Evolutionary conservation across 2,797 vertebrate species (phyloP).

Genomic region (Siniperca scherzeri): DNA sequence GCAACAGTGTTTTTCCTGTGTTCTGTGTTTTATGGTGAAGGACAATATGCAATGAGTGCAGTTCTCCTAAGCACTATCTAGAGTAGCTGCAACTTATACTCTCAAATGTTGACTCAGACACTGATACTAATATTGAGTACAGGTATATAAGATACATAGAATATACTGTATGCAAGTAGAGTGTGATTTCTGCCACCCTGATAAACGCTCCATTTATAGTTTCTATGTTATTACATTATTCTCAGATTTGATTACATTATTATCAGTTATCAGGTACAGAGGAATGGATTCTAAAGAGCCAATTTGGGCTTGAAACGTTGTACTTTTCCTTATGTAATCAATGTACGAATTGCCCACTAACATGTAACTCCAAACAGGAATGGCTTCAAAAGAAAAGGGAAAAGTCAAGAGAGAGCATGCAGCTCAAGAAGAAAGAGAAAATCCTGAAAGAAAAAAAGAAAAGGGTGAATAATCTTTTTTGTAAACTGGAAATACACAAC

Average conservation of each 20-base stretch:
- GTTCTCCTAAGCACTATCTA: neutral
- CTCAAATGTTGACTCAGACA: neutral
- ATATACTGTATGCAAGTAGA: neutral
- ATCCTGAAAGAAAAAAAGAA: conserved; percentile 81
- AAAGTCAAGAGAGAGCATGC: conserved; percentile 81
- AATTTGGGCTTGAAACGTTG: neutral
- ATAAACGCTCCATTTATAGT: neutral
- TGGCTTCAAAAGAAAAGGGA: conserved; percentile 93
- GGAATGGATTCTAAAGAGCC: neutral
- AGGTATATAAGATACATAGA: neutral
- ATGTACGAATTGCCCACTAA: too few relatives aligned
- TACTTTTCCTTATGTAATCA: neutral
- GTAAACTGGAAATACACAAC: neutral
- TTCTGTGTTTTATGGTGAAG: neutral
- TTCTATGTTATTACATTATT: neutral
- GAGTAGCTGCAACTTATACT: neutral
- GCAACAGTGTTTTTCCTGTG: neutral
- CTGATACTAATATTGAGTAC: too few relatives aligned
- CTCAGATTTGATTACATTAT: neutral
- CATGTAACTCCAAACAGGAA: conserved; percentile 81
- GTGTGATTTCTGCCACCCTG: neutral
- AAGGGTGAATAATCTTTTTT: conserved; percentile 66
- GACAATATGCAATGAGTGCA: too few relatives aligned
- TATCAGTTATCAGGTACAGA: neutral
- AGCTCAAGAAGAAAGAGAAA: conserved; percentile 88